Base-by-base conservation (phyloP, 2,113 vertebrate species). In the Cavia aperea region DNA sequence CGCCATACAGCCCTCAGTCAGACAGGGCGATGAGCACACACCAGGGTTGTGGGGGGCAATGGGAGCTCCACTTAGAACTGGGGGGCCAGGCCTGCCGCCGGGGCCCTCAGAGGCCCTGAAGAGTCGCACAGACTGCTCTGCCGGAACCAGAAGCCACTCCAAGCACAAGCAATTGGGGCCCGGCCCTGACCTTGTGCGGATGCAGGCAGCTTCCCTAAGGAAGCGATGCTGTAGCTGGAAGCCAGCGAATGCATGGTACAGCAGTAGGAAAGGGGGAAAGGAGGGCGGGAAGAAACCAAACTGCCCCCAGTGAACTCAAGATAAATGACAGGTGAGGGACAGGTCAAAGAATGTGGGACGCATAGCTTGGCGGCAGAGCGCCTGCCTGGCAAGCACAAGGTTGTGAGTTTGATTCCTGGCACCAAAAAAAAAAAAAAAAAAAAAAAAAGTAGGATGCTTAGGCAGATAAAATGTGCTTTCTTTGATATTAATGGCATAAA, bases 401-500 rank as follows among this genome's bases (percentile, higher is more conserved):
- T 14, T 26, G 12, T 19, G 56, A 58, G 56, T 58, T 58, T 5
- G 56, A 58, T 58, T 58, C 56, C 56, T 58, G 56, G 56, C 16
- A 58, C 56, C 16, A 9, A 56, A 56, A 56, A 56, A 39, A 39
- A 58, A 58, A 58, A 19, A 58, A 56, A 56, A 56, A 56, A 56
- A 56, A 56, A 56, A 56, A 56, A 56, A 56, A 16, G 56, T 56
- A 14, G 81, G 72, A n/a, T 12, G 24, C 77, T 81, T 33, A 58
- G 21, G 7, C 56, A 81, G 56, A 81, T 43, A 73, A 73, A 56
- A 84, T 43, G 29, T 31, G 26, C 77, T 49, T 89, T 92, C 49
- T 87, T 31, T 68, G 86, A 95, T 94, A 85, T 31, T 86, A 65
- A 36, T 43, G 66, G 33, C 16, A 79, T 39, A 56, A 77, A 66